Conservation (phyloP, 2,113 vertebrate genomes). For the Varanus salvator region DNA sequence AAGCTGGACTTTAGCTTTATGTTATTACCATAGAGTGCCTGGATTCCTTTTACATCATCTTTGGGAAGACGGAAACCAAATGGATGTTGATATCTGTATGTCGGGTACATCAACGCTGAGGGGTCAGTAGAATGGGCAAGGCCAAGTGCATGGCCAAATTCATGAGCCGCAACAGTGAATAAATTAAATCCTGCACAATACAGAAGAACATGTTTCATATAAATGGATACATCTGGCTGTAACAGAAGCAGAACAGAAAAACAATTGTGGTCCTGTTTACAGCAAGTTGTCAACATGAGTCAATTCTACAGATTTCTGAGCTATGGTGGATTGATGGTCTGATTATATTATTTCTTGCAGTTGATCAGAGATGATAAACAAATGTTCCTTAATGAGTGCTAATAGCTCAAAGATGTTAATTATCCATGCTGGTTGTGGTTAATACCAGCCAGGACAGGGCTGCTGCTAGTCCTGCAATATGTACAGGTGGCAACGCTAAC, state of each 20-base stretch:
- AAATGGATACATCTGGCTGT: neutral
- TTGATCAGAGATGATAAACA: neutral
- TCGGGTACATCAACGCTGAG: constrained; percentile 81
- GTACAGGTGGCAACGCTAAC: neutral
- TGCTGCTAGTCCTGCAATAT: neutral
- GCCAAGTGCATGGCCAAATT: constrained; percentile 81
- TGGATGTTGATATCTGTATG: constrained; percentile 75
- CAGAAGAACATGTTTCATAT: constrained; percentile 21
- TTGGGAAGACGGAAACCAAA: constrained; percentile 75
- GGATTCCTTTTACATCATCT: constrained; percentile 79
- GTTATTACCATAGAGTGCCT: constrained; percentile 73
- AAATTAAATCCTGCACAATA: constrained; percentile 79
- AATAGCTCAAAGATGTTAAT: neutral
- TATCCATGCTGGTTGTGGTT: neutral
- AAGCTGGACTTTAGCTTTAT: neutral
- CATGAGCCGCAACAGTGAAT: constrained; percentile 83
- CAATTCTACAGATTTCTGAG: neutral
- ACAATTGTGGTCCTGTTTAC: neutral
- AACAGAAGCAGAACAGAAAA: neutral
- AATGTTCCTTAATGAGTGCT: neutral
- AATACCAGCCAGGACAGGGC: neutral
- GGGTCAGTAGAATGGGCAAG: constrained; percentile 80
- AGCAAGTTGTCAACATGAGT: neutral
- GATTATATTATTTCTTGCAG: neutral
- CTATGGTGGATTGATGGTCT: neutral